Evolutionary conservation across 2,113 vertebrate genomes (phyloP).

Genomic region (Dermatemys mawii): DNA sequence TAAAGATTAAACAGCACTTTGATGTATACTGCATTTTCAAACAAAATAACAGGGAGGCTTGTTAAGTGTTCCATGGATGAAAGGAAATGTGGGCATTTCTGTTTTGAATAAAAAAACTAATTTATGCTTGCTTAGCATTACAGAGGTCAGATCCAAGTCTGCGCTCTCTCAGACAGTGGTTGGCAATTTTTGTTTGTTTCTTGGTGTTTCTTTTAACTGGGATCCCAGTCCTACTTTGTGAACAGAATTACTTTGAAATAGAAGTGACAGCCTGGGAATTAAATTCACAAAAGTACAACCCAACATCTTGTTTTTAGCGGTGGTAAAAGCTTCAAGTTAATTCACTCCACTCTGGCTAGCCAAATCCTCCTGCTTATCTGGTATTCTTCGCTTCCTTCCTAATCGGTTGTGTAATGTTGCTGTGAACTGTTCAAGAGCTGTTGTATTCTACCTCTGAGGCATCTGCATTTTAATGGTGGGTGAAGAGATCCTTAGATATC

Average conservation of each 20-base stretch:
- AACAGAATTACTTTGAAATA: neutral
- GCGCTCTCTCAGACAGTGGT: neutral
- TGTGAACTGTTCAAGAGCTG: neutral
- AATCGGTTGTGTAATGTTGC: neutral
- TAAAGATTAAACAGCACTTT: neutral
- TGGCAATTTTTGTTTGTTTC: neutral
- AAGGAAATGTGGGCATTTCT: slow-evolving; percentile 24
- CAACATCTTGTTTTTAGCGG: neutral
- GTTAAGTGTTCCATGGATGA: neutral
- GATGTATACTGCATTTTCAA: slow-evolving; percentile 2
- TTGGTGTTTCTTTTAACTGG: slow-evolving; percentile 9
- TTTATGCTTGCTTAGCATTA: slow-evolving; percentile 34
- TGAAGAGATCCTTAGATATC: neutral
- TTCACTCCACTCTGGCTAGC: neutral
- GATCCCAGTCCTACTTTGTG: neutral
- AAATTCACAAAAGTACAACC: neutral
- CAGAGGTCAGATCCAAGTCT: neutral
- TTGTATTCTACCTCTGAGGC: neutral
- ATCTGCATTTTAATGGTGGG: neutral
- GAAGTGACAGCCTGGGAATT: neutral
- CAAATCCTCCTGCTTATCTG: neutral
- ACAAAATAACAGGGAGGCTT: neutral
- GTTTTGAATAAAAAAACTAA: slow-evolving; percentile 11
- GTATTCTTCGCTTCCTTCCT: neutral
- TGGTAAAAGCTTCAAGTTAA: neutral